These are phyloP conservation scores for Bibio marci DNA, from an alignment of 2,888 invertebrate species.

Conservation along the genomic window DNA sequence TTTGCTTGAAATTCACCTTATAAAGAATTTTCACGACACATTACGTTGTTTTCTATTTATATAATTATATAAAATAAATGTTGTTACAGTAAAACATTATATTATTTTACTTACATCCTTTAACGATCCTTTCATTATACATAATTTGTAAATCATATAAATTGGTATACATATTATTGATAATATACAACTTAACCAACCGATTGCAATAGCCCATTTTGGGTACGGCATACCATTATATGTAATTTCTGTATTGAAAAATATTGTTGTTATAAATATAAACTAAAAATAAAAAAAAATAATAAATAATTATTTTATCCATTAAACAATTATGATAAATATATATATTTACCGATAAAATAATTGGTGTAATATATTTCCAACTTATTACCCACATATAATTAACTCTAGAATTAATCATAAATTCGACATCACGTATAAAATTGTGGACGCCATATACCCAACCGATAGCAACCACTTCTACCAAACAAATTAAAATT, in stretches of 20 bases:
- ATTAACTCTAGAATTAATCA: conserved; percentile 43
- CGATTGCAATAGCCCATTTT: conserved; percentile 36
- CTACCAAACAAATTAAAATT: conserved; percentile 58
- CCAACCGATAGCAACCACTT: conserved; percentile 66
- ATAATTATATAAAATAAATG: neutral
- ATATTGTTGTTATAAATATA: conserved; percentile 43
- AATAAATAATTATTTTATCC: conserved; percentile 6
- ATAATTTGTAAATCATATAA: conserved; percentile 39
- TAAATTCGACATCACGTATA: conserved; percentile 49
- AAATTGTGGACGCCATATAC: conserved; percentile 55
- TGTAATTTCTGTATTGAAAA: conserved; percentile 38
- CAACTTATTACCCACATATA: conserved; percentile 53
- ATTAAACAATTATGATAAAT: conserved; percentile 5
- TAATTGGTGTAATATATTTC: conserved; percentile 50
- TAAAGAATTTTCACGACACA: no score
- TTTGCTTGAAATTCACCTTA: no score
- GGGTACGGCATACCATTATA: conserved; percentile 34
- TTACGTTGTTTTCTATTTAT: neutral
- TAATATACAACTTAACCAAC: conserved; percentile 47
- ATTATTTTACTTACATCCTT: neutral
- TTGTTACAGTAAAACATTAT: neutral
- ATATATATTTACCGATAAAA: conserved; percentile 37
- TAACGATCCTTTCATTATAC: conserved; percentile 20
- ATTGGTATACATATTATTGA: conserved; percentile 65
- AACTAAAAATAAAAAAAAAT: conserved; percentile 31